Evolutionary conservation across 2,888 invertebrate genomes (phyloP), one percentile per base, ranked within the genome.

Genomic region (Drosophila histrio): DNA sequence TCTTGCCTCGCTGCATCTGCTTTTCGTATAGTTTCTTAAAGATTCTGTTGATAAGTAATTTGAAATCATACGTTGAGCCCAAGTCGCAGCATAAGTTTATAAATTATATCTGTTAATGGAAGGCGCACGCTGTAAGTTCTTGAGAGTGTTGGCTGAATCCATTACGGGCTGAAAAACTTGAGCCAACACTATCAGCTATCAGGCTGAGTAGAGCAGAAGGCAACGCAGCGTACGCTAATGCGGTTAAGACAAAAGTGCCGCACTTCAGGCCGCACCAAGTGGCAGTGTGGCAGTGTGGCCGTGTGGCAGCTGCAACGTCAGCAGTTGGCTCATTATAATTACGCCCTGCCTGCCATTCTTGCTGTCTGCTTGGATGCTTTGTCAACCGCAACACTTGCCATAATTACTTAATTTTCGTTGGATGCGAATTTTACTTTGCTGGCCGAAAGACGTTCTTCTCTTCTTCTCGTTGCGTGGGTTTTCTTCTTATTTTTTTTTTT

Each of bases 371-470:
- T 52, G 50, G 43, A 22, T 44, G 60, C 71, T 67, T 62, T 70
- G 44, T 60, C 54, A 54, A 52, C 52, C 66, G 57, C 77, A 72
- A 59, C 73, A 77, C 64, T 72, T 66, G 70, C 66, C 59, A 65
- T 73, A 77, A 77, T 77, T 77, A 73, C 70, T 58, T 76, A 60
- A 76, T 73, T 67, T 62, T 54, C 32, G 39, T 41, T 58, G 41
- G 13, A 56, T 63, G 60, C 43, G 52, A 17, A 34, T 57, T 57
- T 63, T 43, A 53, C 43, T 63, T 53, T 53, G 26, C 15, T 26
- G 21, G 8, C 26, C 13, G 5, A 24, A 15, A 15, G 28, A 36
- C 26, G 15, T 38, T 32, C 26, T 30, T 7, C 13, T 13, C 19
- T 5, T 38, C 19, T 19, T 11, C 38, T 19, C 5, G 11, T 38